phyloP scores from a whole-genome alignment of 2,797 vertebrate genomes.

The Oryzias dopingdopingensis region DNA sequence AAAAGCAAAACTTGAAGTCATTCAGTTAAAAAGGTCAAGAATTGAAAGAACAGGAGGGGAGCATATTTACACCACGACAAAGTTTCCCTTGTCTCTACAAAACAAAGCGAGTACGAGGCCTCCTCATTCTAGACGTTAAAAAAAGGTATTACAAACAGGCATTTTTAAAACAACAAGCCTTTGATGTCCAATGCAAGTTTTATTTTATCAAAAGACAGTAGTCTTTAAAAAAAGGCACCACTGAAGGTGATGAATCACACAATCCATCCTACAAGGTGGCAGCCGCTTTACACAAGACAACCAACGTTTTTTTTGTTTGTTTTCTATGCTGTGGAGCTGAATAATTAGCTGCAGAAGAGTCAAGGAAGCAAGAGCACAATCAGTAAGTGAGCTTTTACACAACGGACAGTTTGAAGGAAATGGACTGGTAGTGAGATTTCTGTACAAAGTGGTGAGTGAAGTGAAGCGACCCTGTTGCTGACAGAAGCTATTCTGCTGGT shows the following conservation, averaged over 20 bases:
- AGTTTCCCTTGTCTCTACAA: constrained; percentile 62
- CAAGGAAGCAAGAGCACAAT: constrained; percentile 43
- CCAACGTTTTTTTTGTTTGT: constrained; percentile 37
- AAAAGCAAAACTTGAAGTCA: constrained; percentile 37
- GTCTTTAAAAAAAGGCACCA: constrained; percentile 72
- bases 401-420: constrained; percentile 36
- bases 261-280: constrained; percentile 51
- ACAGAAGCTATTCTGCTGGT: constrained; percentile 44
- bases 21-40: constrained; percentile 60
- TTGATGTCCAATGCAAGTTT: constrained; percentile 44
- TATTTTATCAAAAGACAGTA: constrained; percentile 63
- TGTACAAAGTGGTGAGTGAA: constrained; percentile 55
- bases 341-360: constrained; percentile 54
- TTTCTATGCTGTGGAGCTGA: constrained; percentile 38
- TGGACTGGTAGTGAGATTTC: constrained; percentile 37
- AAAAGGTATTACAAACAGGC: constrained; percentile 64
- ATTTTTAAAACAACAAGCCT: constrained; percentile 48
- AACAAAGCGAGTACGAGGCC: constrained; percentile 54
- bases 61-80: constrained; percentile 65
- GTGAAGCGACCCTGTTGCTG: constrained; percentile 54
- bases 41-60: constrained; percentile 64
- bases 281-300: constrained; percentile 59
- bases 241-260: constrained; percentile 66
- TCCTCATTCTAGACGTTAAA: constrained; percentile 62
- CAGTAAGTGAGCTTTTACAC: constrained; percentile 44